These are phyloP conservation scores for Piprites chloris DNA, from an alignment of 2,113 vertebrate species.

Conservation along the genomic window DNA sequence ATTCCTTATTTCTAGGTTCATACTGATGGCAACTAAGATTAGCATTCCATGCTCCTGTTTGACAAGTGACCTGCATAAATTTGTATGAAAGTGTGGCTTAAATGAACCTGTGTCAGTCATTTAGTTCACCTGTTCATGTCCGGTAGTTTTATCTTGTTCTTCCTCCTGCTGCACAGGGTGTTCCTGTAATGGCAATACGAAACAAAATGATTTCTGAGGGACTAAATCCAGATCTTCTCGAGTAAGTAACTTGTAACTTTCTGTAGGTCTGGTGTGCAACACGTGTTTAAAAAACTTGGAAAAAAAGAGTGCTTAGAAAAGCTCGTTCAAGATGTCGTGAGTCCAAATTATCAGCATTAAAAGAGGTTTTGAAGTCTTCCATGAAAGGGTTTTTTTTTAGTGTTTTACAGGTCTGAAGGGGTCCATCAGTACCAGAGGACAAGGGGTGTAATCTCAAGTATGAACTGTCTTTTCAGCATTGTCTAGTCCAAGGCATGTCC, in stretches of 20 bases:
- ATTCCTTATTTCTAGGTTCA: not conserved
- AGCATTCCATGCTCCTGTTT: not conserved
- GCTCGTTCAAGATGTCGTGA: not conserved
- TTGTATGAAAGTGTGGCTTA: not conserved
- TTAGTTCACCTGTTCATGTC: not conserved
- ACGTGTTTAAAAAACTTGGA: not conserved
- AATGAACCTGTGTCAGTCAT: not conserved
- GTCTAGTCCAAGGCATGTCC: not conserved
- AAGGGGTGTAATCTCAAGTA: not conserved
- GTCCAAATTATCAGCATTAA: not conserved
- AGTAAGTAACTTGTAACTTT: conserved; percentile 80
- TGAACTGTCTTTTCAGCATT: not conserved
- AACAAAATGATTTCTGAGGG: conserved; percentile 96
- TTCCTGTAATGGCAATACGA: conserved; percentile 96
- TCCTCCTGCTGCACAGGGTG: conserved; percentile 77
- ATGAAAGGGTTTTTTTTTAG: not conserved
- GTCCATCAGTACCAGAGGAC: not conserved
- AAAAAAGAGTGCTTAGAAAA: not conserved
- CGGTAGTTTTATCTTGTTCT: not conserved
- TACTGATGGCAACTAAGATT: not conserved
- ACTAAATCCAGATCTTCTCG: conserved; percentile 89
- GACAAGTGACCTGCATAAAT: not conserved
- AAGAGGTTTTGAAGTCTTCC: not conserved
- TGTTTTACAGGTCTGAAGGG: not conserved
- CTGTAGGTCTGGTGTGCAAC: not conserved